These are phyloP conservation scores for Anolis sagrei DNA, from an alignment of 2,113 vertebrate species.

Conservation along the genomic window DNA sequence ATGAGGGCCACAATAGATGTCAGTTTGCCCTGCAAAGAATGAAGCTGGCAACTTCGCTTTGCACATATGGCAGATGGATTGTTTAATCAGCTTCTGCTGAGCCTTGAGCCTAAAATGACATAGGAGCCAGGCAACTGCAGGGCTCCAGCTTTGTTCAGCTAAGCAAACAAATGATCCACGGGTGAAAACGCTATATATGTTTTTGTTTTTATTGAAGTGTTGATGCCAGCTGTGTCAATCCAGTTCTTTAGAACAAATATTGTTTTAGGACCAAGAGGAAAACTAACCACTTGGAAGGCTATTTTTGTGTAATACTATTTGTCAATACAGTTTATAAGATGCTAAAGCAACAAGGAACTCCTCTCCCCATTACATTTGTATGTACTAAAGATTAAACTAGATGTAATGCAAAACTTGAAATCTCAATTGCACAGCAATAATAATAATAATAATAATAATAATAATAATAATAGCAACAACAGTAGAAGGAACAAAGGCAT, in stretches of 20 bases:
- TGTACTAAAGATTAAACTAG: not conserved
- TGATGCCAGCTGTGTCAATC: slow-evolving; percentile 67
- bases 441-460: not conserved
- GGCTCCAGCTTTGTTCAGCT: slow-evolving; percentile 70
- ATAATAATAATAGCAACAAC: not conserved
- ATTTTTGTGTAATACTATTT: slow-evolving; percentile 1
- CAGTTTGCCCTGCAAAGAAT: slow-evolving; percentile 77
- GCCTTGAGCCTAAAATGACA: slow-evolving; percentile 79
- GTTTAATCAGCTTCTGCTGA: slow-evolving; percentile 85
- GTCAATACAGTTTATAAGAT: slow-evolving; percentile 3
- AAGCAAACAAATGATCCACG: slow-evolving; percentile 71
- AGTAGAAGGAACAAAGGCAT: not conserved
- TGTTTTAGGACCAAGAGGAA: slow-evolving; percentile 35
- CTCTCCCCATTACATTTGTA: not conserved
- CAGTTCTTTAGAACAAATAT: slow-evolving; percentile 49
- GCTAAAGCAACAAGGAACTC: not conserved
- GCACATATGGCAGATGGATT: slow-evolving; percentile 93
- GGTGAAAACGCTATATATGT: not conserved
- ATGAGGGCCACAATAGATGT: slow-evolving; percentile 73
- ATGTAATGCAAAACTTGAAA: not conserved
- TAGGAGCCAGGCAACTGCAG: slow-evolving; percentile 77
- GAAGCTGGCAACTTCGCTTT: slow-evolving; percentile 81
- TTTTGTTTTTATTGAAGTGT: slow-evolving; percentile 57
- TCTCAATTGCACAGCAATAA: not conserved
- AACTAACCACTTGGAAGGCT: not conserved